phyloP scores from a whole-genome alignment of 2,113 vertebrate species.

The Callospermophilus lateralis region DNA sequence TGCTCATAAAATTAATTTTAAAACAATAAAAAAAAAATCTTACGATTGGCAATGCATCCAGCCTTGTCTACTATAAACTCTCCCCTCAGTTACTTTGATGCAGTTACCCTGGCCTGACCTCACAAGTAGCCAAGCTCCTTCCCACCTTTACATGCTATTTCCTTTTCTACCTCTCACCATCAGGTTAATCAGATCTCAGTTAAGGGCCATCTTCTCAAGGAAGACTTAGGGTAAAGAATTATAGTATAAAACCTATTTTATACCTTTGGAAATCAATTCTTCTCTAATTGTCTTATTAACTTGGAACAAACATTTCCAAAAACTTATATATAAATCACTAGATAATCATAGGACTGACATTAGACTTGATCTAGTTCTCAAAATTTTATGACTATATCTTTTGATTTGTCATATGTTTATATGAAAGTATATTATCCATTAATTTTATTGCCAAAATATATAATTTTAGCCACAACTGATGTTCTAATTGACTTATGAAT shows the following conservation, averaged over 20 bases:
- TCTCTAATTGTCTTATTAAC: neutral
- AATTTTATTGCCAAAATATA: neutral
- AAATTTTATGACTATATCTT: neutral
- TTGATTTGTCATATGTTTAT: conserved; percentile 35
- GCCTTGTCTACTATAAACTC: neutral
- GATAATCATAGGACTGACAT: neutral
- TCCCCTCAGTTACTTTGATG: neutral
- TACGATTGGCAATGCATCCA: neutral
- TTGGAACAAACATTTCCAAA: neutral
- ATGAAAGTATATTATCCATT: conserved; percentile 13
- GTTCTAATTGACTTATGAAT: neutral
- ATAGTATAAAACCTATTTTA: neutral
- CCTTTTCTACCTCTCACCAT: neutral
- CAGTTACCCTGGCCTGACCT: neutral
- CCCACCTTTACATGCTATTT: neutral
- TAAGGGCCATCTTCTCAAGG: neutral
- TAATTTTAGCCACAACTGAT: neutral
- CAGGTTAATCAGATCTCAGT: neutral
- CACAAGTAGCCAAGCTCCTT: neutral
- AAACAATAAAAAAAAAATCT: conserved; percentile 5
- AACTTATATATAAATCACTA: neutral
- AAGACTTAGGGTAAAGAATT: conserved; percentile 14
- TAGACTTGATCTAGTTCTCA: neutral
- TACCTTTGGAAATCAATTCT: neutral
- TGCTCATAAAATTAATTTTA: neutral